These are phyloP conservation scores for Anaspis maculata DNA, from an alignment of 2,888 invertebrate species.

Conservation along the genomic window DNA sequence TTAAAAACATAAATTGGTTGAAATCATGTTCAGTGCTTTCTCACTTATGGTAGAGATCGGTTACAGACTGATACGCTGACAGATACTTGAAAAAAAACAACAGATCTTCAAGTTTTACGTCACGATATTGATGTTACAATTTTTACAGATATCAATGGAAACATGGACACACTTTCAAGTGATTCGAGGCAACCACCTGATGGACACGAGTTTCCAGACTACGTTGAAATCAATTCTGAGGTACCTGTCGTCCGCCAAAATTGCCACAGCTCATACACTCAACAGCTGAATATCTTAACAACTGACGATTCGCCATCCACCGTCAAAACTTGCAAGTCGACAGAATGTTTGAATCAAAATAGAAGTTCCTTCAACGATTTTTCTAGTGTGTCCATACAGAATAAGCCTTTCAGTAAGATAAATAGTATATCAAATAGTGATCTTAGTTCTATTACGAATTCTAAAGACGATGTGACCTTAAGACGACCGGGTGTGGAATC, in stretches of 20 bases:
- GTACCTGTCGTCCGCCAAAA: conserved; percentile 6
- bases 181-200: conserved; percentile 72
- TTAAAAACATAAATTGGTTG: too few species aligned
- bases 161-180: conserved; percentile 47
- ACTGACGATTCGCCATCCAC: not conserved
- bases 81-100: too few species aligned
- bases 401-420: conserved; percentile 11
- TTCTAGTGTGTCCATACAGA: conserved; percentile 10
- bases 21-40: too few species aligned
- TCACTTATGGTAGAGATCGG: too few species aligned
- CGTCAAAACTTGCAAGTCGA: conserved; percentile 9
- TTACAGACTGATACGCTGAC: too few species aligned
- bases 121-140: too few species aligned
- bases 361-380: conserved; percentile 14
- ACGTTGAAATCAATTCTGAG: conserved; percentile 46
- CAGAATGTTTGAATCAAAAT: conserved; percentile 14
- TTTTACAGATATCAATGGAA: conserved; percentile 37
- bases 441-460: conserved; percentile 17
- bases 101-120: too few species aligned
- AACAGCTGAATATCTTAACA: conserved; percentile 3
- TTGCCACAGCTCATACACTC: conserved; percentile 4
- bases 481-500: conserved; percentile 17
- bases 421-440: conserved; percentile 27
- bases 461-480: conserved; percentile 15
- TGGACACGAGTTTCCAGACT: conserved; percentile 74